Evolutionary conservation across 1,140 invertebrate genomes (phyloP), one percentile per base, ranked within the genome.

Genomic region (Macrostomum lignano): DNA sequence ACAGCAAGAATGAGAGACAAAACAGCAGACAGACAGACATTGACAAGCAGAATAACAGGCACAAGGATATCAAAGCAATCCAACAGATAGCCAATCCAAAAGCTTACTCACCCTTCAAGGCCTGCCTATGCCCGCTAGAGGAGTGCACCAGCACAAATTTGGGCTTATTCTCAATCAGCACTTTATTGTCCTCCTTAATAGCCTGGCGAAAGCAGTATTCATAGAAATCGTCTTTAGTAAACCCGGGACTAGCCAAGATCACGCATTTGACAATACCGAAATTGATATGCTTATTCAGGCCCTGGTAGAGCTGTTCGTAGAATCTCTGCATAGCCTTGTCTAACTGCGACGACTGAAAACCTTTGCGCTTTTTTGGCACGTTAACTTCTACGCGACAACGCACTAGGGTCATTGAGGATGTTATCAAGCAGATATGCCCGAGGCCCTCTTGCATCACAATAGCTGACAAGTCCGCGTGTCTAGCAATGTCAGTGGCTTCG

Each of bases 121-220:
- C 78, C 62, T 96, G 84, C 58, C 94, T 96, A 50, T 94, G 96
- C 25, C 88, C 91, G 30, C 77, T 84, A 13, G 81, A 91, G n/a
- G 86, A 67, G 62, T 96, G 91, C 1, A 84, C 70, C 26, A 93
- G 60, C 46, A 98, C 60, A 55, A 96, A 96, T 61, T 93, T 93
- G 25, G 71, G 66, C 56, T 76, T 91, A 56, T 94, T 93, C 40
- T 96, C 84, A 36, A 82, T 48, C 2, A 91, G 55, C 15, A 68
- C 30, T 62, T 88, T 91, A 46, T 73, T 78, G 47, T 93, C 86
- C 24, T 67, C 66, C 59, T 88, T 86, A 1, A 75, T 58, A 1
- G 84, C 81, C 55, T 76, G 71, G 49, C 78, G 68, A 42, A 78
- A 68, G 70, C 96, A 74, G 46, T 86, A 93, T 35, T 88, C 75